Conservation (phyloP, 2,113 vertebrate species). For the Passer domesticus region DNA sequence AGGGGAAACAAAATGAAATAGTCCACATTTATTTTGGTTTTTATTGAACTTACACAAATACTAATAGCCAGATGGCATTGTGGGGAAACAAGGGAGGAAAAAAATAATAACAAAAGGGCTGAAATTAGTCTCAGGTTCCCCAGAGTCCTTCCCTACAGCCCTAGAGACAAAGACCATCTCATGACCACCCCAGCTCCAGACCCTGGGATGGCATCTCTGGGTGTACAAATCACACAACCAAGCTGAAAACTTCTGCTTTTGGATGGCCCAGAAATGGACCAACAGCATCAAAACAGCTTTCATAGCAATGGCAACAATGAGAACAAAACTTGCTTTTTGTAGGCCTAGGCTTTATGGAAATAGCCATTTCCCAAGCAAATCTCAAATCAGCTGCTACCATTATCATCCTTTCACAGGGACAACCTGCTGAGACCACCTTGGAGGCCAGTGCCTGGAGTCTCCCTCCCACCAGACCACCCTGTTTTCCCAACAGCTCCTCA, state of each 20-base stretch:
- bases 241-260: neutral
- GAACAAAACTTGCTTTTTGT: neutral
- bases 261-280: neutral
- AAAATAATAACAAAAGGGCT: neutral
- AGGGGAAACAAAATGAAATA: constrained; percentile 10
- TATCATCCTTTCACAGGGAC: neutral
- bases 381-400: neutral
- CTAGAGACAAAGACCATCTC: neutral
- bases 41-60: neutral
- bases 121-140: neutral
- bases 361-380: neutral
- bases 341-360: neutral
- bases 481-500: neutral
- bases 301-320: neutral
- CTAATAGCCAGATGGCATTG: neutral
- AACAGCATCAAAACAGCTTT: neutral
- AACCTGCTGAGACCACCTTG: neutral
- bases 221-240: rapidly evolving
- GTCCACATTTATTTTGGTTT: constrained; percentile 13
- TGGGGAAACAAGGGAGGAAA: neutral
- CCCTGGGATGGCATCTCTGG: rapidly evolving
- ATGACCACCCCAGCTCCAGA: rapidly evolving
- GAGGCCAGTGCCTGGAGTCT: neutral
- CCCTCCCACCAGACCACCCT: neutral
- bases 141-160: neutral